phyloP scores from a whole-genome alignment of 2,888 invertebrate species.

The Andrena praecox region DNA sequence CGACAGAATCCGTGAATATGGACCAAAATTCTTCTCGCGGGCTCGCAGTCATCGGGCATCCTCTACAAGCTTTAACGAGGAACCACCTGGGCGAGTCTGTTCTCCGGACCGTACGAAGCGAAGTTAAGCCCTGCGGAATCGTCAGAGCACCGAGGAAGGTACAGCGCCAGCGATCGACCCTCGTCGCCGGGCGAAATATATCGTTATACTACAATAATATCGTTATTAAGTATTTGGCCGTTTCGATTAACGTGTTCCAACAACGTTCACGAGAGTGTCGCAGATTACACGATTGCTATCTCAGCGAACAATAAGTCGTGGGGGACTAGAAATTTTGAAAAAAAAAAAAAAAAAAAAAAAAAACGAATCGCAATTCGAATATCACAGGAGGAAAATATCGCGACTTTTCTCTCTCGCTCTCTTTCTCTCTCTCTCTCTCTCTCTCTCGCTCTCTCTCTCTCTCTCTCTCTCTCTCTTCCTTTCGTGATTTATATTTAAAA shows the following conservation, averaged over 20 bases:
- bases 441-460: slow-evolving; percentile 4
- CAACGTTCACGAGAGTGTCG: slow-evolving; percentile 59
- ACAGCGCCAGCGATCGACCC: slow-evolving; percentile 47
- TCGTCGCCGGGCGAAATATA: slow-evolving; percentile 17
- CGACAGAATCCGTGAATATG: too few relatives aligned
- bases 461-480: slow-evolving; percentile 16
- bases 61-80: not conserved
- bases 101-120: not conserved
- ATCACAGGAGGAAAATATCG: slow-evolving; percentile 67
- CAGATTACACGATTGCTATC: slow-evolving; percentile 51
- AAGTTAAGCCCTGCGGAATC: not conserved
- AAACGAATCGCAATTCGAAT: slow-evolving; percentile 54
- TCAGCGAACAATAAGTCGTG: slow-evolving; percentile 70
- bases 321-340: slow-evolving; percentile 82
- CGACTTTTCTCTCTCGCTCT: slow-evolving; percentile 24
- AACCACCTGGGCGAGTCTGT: not conserved
- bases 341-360: slow-evolving; percentile 71
- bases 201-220: slow-evolving; percentile 59
- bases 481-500: slow-evolving; percentile 35
- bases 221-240: slow-evolving; percentile 76
- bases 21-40: too few relatives aligned
- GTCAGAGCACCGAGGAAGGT: not conserved
- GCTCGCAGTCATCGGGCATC: too few relatives aligned
- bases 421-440: slow-evolving; percentile 15
- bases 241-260: slow-evolving; percentile 72